phyloP scores from a whole-genome alignment of 2,888 invertebrate species.

The Allygus modestus region DNA sequence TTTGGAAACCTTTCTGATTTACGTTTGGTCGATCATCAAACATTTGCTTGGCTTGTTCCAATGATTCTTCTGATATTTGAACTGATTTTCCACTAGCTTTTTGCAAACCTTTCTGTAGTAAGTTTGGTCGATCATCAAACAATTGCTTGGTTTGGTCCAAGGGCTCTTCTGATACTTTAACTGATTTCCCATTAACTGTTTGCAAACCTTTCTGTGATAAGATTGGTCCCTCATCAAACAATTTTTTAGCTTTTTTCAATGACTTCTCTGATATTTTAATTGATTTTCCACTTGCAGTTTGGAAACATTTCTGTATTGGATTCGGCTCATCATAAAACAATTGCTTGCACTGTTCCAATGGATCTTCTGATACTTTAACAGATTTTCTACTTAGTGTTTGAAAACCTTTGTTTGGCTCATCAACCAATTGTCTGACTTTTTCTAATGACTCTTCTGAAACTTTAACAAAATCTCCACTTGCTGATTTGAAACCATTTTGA shows the following conservation, averaged over 20 bases:
- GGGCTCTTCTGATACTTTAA: slow-evolving; percentile 29
- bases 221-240: background rate
- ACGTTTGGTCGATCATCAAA: background rate
- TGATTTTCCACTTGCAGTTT: slow-evolving; percentile 56
- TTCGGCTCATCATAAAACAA: slow-evolving; percentile 59
- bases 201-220: background rate
- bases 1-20: background rate
- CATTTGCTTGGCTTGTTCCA: slow-evolving; percentile 45
- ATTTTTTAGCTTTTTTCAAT: background rate
- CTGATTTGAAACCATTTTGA: slow-evolving; percentile 57
- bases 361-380: slow-evolving; percentile 66
- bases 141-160: background rate
- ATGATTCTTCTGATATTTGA: slow-evolving; percentile 51
- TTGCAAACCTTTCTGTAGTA: background rate
- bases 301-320: slow-evolving; percentile 13
- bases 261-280: slow-evolving; percentile 41
- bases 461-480: slow-evolving; percentile 52
- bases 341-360: slow-evolving; percentile 65
- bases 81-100: slow-evolving; percentile 34
- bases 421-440: background rate
- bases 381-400: slow-evolving; percentile 62
- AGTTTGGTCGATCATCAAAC: background rate
- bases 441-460: background rate
- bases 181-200: slow-evolving; percentile 45
- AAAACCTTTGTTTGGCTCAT: slow-evolving; percentile 22